phyloP scores from a whole-genome alignment of 2,888 invertebrate genomes.

The Stenichneumon culpator region DNA sequence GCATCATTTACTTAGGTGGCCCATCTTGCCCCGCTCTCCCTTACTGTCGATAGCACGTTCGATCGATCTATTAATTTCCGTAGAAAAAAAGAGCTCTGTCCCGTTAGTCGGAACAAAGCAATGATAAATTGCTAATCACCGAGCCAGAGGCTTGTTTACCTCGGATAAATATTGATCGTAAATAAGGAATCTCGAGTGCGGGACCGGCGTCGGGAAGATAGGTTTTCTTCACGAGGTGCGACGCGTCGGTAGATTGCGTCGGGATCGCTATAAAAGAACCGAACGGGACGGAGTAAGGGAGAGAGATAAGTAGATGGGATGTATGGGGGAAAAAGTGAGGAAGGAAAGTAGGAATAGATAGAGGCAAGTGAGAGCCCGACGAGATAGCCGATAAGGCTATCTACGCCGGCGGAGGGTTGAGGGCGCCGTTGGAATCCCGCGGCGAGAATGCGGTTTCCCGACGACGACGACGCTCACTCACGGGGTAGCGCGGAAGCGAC shows the following conservation, averaged over 20 bases:
- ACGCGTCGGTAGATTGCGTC: conserved; percentile 38
- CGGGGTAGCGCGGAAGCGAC: conserved; percentile 8
- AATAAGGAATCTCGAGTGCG: not conserved
- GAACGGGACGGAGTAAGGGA: not conserved
- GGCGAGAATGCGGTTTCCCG: conserved; percentile 50
- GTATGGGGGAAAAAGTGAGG: not conserved
- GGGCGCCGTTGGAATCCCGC: conserved; percentile 25
- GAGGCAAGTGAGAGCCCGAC: conserved; percentile 28
- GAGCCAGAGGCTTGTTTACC: not conserved
- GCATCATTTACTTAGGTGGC: too few relatives aligned
- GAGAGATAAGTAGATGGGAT: not conserved
- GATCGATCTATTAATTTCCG: not conserved
- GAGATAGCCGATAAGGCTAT: conserved; percentile 57
- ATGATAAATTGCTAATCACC: too few relatives aligned
- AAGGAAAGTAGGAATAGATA: conserved; percentile 54
- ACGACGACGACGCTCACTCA: conserved; percentile 32
- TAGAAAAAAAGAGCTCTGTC: too few relatives aligned
- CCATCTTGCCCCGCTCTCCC: too few relatives aligned
- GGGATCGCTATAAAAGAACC: conserved; percentile 40
- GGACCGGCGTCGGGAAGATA: conserved; percentile 9
- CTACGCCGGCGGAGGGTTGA: conserved; percentile 37
- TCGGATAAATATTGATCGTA: not conserved
- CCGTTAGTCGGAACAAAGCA: too few relatives aligned
- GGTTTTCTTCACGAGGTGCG: conserved; percentile 25
- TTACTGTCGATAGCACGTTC: not conserved